Percentiles rank a stretch among this genome's conserved stretches.
phyloP scores from a whole-genome alignment of 2,113 vertebrate species.

The Zingel zingel region DNA sequence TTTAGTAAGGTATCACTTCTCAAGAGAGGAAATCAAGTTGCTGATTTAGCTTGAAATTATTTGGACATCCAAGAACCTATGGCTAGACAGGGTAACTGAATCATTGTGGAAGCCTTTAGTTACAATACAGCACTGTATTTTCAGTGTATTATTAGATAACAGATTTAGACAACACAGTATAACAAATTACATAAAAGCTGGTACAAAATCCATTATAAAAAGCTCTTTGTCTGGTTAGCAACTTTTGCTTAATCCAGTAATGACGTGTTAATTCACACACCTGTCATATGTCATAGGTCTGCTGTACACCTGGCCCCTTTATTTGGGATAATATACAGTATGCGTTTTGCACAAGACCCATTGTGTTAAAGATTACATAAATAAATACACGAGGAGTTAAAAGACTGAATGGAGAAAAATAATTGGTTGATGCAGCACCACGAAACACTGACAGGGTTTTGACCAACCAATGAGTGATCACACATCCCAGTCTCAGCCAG shows the following conservation, averaged over 20 bases:
- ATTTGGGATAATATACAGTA: background rate
- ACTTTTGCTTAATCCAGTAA: slow-evolving; percentile 37
- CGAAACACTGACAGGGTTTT: background rate
- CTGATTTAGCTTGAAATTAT: background rate
- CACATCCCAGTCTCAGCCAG: slow-evolving; percentile 31
- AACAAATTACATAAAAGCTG: slow-evolving; percentile 26
- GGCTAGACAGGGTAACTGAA: background rate
- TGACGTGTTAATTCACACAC: slow-evolving; percentile 33
- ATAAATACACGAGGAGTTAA: slow-evolving; percentile 25
- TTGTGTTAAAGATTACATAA: slow-evolving; percentile 42
- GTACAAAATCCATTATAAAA: slow-evolving; percentile 21
- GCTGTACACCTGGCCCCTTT: slow-evolving; percentile 38
- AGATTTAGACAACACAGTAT: slow-evolving; percentile 11
- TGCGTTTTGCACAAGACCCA: background rate
- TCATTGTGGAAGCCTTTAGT: slow-evolving; percentile 8
- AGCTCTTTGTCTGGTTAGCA: slow-evolving; percentile 28
- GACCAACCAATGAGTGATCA: slow-evolving; percentile 27
- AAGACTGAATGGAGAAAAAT: slow-evolving; percentile 27
- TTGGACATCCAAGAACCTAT: background rate
- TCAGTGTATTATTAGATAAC: slow-evolving; percentile 35
- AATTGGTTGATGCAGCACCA: slow-evolving; percentile 8
- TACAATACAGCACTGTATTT: background rate
- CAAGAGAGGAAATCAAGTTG: slow-evolving; percentile 22
- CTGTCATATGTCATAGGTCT: slow-evolving; percentile 33
- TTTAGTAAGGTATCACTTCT: background rate